Percentiles rank a stretch among this genome's conserved stretches.
phyloP scores from a whole-genome alignment of 2,797 vertebrate genomes.

The Hipposideros larvatus region DNA sequence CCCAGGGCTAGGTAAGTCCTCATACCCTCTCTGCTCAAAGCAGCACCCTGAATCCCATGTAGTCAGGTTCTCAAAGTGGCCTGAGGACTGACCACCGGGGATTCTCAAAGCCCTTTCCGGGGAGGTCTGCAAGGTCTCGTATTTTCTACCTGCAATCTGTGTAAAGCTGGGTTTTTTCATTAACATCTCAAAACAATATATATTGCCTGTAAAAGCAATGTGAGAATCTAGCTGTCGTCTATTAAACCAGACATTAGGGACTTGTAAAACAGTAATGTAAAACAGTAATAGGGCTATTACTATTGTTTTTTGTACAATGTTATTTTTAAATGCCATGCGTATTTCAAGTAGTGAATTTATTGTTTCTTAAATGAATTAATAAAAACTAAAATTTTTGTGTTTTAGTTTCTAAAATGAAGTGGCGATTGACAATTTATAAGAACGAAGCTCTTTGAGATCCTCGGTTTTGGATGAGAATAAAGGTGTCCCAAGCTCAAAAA shows the following conservation, averaged over 20 bases:
- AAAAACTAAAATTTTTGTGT: neutral
- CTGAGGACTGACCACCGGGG: neutral
- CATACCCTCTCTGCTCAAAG: neutral
- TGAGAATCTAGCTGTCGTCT: neutral
- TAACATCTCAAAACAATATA: neutral
- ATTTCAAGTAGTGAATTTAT: neutral
- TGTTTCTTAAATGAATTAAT: neutral
- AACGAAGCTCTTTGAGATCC: neutral
- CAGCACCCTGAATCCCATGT: neutral
- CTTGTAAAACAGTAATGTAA: neutral
- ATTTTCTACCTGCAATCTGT: neutral
- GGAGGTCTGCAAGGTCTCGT: neutral
- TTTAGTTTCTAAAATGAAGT: neutral
- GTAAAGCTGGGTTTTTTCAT: neutral
- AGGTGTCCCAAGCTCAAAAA: neutral
- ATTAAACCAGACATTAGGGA: neutral
- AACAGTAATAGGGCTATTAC: neutral
- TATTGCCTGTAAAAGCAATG: neutral
- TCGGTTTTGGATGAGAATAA: neutral
- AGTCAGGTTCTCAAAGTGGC: neutral
- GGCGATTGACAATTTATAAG: neutral
- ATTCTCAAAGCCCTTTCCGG: neutral
- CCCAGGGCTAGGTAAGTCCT: neutral
- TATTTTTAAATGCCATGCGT: neutral
- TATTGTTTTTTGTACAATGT: neutral